These are phyloP conservation scores for Lepidurus packardi DNA, from an alignment of 1,140 invertebrate genomes.

Conservation along the genomic window DNA sequence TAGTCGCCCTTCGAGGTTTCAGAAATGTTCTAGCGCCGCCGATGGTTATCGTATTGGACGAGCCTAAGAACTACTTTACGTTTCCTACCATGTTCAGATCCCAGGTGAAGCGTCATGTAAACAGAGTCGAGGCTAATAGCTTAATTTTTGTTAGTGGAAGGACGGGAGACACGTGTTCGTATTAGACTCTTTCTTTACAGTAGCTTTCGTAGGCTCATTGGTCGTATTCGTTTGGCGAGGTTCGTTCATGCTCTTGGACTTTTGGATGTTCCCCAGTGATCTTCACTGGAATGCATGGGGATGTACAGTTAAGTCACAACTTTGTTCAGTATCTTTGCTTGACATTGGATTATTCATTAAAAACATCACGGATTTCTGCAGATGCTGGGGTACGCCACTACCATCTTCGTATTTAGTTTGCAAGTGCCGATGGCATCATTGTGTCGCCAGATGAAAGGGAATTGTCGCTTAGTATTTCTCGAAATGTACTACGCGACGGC, in stretches of 20 bases:
- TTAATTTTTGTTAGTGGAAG: slow-evolving; percentile 34
- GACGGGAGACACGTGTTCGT: slow-evolving; percentile 51
- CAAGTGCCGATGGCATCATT: slow-evolving; percentile 64
- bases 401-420: slow-evolving; percentile 61
- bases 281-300: slow-evolving; percentile 57
- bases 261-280: slow-evolving; percentile 65
- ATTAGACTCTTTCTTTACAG: slow-evolving; percentile 76
- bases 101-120: slow-evolving; percentile 52
- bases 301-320: slow-evolving; percentile 61
- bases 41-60: slow-evolving; percentile 65
- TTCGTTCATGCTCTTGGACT: slow-evolving; percentile 70
- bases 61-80: slow-evolving; percentile 67
- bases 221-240: slow-evolving; percentile 84
- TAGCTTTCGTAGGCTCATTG: slow-evolving; percentile 70
- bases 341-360: slow-evolving; percentile 9
- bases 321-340: background rate
- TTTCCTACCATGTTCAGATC: slow-evolving; percentile 74
- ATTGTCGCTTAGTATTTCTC: slow-evolving; percentile 58
- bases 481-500: slow-evolving; percentile 69
- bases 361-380: slow-evolving; percentile 42
- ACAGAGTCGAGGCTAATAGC: background rate
- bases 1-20: slow-evolving; percentile 59
- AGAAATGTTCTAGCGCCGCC: slow-evolving; percentile 76
- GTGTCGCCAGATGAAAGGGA: slow-evolving; percentile 58
- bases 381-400: slow-evolving; percentile 67